phyloP scores from a whole-genome alignment of 2,888 invertebrate species.

The Chymomyza procnemis region DNA sequence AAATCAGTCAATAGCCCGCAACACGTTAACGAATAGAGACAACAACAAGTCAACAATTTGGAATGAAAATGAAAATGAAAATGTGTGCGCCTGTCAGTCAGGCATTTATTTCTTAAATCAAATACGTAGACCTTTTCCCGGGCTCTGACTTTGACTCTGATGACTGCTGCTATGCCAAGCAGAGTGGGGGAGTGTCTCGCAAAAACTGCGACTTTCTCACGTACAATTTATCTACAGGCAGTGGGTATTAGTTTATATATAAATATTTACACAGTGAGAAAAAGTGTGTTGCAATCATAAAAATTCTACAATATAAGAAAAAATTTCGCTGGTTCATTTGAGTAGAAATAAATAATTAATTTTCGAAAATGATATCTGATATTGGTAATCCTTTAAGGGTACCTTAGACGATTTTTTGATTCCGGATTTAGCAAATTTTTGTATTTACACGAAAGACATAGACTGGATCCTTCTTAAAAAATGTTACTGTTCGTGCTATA shows the following conservation, averaged over 20 bases:
- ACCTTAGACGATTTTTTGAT: too few species aligned
- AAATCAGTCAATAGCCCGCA: constrained; percentile 8
- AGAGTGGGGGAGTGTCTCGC: neutral
- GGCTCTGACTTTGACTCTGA: neutral
- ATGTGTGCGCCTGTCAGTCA: constrained; percentile 37
- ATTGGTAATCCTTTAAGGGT: too few species aligned
- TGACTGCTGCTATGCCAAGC: neutral
- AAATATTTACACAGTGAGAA: neutral
- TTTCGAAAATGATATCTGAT: too few species aligned
- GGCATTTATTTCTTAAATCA: constrained; percentile 52
- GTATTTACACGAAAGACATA: too few species aligned
- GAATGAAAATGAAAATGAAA: constrained; percentile 15
- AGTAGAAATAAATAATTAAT: too few species aligned
- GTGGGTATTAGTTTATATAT: constrained; percentile 29
- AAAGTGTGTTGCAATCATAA: too few species aligned
- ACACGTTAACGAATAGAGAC: neutral
- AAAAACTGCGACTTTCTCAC: constrained; percentile 35
- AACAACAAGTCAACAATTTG: neutral
- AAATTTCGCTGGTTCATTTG: too few species aligned
- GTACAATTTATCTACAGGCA: constrained; percentile 54
- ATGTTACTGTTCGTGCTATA: too few species aligned
- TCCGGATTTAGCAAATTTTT: too few species aligned
- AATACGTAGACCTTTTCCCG: constrained; percentile 17
- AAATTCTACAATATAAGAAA: too few species aligned
- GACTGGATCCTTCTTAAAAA: too few species aligned